Conservation (phyloP, 2,113 vertebrate genomes). For the Bubo bubo region DNA sequence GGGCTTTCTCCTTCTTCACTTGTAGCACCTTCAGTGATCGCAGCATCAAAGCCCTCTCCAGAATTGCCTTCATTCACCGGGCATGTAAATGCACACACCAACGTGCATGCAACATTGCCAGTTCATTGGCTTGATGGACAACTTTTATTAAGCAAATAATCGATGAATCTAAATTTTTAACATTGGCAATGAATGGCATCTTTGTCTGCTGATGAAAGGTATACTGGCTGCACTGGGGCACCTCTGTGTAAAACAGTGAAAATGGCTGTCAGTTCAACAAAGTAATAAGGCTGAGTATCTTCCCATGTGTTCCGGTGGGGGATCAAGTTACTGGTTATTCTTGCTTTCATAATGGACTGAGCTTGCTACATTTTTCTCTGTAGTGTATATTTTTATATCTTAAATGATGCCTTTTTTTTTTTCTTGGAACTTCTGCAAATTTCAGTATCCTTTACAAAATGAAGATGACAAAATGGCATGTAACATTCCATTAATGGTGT, state of each 20-base stretch:
- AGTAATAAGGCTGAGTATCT: neutral
- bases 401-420: neutral
- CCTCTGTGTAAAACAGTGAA: neutral
- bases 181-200: neutral
- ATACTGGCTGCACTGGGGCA: neutral
- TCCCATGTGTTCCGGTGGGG: neutral
- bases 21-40: neutral
- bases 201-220: neutral
- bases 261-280: neutral
- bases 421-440: neutral
- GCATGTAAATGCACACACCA: accelerated
- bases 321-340: neutral
- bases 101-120: neutral
- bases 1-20: neutral
- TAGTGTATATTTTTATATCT: neutral
- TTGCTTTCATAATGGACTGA: neutral
- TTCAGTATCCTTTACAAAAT: neutral
- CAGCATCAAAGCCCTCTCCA: neutral
- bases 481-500: neutral
- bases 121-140: neutral
- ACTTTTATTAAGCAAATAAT: neutral
- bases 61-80: neutral
- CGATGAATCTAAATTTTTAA: neutral
- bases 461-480: neutral
- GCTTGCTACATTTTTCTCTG: neutral